Evolutionary conservation across 2,113 vertebrate genomes (phyloP).

Genomic region (Callopanchax toddi): DNA sequence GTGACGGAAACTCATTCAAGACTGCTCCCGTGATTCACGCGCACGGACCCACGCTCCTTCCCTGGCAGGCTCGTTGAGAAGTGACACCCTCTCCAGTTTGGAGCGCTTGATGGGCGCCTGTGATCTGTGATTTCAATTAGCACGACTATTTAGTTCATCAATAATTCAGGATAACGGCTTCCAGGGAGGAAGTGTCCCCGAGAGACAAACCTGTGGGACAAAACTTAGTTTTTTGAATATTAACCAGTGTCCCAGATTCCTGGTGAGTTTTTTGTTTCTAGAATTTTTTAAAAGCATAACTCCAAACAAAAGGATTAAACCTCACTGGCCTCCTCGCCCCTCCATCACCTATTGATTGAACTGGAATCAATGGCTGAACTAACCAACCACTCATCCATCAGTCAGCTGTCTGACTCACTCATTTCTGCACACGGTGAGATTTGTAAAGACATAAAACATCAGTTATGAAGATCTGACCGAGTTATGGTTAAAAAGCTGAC

Average conservation of each 20-base stretch:
- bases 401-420: slow-evolving; percentile 12
- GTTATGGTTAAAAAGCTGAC: too few species aligned
- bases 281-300: not conserved
- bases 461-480: too few species aligned
- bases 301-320: slow-evolving; percentile 1
- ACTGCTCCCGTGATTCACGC: slow-evolving; percentile 24
- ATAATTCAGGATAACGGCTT: not conserved
- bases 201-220: not conserved
- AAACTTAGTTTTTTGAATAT: not conserved
- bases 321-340: slow-evolving; percentile 7
- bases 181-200: not conserved
- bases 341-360: slow-evolving; percentile 46
- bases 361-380: slow-evolving; percentile 26
- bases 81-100: not conserved
- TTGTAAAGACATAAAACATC: slow-evolving; percentile 9
- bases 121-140: slow-evolving; percentile 8
- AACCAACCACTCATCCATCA: slow-evolving; percentile 38
- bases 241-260: too few species aligned
- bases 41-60: not conserved
- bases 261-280: too few species aligned
- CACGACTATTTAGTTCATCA: slow-evolving; percentile 5
- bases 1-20: slow-evolving; percentile 49
- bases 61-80: not conserved
- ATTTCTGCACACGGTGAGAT: slow-evolving; percentile 13
- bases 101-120: not conserved